Conservation (phyloP, 2,797 vertebrate species). For the Acanthornis magna region DNA sequence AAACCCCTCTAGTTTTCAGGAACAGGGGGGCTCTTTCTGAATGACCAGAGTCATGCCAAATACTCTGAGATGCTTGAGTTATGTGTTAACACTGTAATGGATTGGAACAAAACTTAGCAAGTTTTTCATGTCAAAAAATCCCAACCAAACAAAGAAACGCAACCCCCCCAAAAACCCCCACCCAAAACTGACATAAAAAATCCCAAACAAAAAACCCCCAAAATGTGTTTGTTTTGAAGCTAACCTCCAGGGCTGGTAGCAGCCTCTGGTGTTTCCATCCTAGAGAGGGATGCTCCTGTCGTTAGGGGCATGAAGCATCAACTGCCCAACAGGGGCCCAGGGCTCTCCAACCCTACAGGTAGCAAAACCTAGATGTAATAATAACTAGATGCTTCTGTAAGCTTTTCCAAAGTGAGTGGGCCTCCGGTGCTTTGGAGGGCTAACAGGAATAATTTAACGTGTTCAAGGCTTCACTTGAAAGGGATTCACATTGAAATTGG, state of each 20-base stretch:
- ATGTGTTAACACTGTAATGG: neutral
- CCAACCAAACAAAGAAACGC: neutral
- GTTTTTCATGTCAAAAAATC: neutral
- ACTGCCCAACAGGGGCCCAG: rapidly evolving
- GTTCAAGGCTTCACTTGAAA: neutral
- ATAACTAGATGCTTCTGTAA: neutral
- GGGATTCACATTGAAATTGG: neutral
- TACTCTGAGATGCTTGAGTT: neutral
- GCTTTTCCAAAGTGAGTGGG: neutral
- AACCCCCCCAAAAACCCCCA: rapidly evolving
- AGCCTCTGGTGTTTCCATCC: neutral
- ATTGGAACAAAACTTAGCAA: neutral
- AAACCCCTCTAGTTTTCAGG: neutral
- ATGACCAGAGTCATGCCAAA: neutral
- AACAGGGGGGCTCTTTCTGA: neutral
- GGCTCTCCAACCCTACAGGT: neutral
- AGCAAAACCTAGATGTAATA: neutral
- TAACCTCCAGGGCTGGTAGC: neutral
- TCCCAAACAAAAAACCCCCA: rapidly evolving
- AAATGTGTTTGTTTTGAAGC: neutral
- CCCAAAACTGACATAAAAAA: rapidly evolving
- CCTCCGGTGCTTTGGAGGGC: neutral
- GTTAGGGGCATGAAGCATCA: neutral
- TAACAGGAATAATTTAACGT: rapidly evolving
- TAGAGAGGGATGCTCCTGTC: neutral